Conservation (phyloP, 1,140 invertebrate species). For the Adoxophyes honmai region DNA sequence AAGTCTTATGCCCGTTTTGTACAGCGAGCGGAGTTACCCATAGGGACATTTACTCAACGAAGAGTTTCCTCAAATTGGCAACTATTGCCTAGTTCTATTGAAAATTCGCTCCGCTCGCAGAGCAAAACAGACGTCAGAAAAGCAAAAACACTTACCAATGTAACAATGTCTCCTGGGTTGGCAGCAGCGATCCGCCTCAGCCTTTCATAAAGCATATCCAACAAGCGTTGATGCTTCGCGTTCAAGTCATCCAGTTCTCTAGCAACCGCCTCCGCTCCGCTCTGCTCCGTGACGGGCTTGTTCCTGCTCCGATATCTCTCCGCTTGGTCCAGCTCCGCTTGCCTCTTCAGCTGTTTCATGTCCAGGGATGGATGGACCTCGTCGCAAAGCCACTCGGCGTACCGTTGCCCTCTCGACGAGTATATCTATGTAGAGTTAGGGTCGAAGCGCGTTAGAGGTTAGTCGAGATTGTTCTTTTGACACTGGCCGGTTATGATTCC, state of each 20-base stretch:
- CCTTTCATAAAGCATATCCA: conserved; percentile 85
- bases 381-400: conserved; percentile 91
- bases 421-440: conserved; percentile 85
- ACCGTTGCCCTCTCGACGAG: conserved; percentile 91
- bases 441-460: conserved; percentile 52
- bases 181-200: conserved; percentile 78
- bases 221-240: conserved; percentile 86
- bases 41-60: too few relatives aligned
- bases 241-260: conserved; percentile 92
- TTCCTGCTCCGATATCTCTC: conserved; percentile 42
- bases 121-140: too few relatives aligned
- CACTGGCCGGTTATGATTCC: background rate
- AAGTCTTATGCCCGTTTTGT: too few relatives aligned
- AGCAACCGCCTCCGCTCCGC: conserved; percentile 88
- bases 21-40: too few relatives aligned
- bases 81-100: too few relatives aligned
- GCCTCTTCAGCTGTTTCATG: conserved; percentile 71
- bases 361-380: conserved; percentile 91
- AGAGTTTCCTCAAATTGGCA: too few relatives aligned
- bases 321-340: conserved; percentile 55
- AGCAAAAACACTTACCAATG: conserved; percentile 79
- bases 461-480: conserved; percentile 19
- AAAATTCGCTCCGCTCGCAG: too few relatives aligned
- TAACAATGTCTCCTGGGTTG: conserved; percentile 80
- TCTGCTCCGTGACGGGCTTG: conserved; percentile 33